phyloP scores from a whole-genome alignment of 2,888 invertebrate species.

The Uloborus plumipes region DNA sequence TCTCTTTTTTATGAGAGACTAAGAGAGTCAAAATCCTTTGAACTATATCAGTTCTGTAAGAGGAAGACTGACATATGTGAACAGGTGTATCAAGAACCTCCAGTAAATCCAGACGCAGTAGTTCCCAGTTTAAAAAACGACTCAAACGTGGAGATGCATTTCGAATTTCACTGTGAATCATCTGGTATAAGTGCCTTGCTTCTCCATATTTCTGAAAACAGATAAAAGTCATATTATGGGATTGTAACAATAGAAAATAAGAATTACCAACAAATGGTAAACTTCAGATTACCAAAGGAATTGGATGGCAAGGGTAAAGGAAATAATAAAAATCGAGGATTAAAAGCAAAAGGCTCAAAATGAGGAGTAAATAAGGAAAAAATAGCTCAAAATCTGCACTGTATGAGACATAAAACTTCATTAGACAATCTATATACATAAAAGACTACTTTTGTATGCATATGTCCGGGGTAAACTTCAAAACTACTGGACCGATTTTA shows the following conservation, averaged over 20 bases:
- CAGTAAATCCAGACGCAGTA: constrained; percentile 41
- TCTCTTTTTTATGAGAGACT: constrained; percentile 49
- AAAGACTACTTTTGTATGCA: too few relatives aligned
- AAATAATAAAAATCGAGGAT: too few relatives aligned
- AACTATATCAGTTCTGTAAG: constrained; percentile 50
- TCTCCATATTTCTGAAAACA: constrained; percentile 74
- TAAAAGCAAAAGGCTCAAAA: too few relatives aligned
- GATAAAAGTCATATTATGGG: not conserved
- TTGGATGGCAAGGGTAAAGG: too few relatives aligned
- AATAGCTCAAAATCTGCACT: too few relatives aligned
- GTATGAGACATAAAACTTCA: too few relatives aligned
- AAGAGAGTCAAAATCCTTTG: constrained; percentile 47
- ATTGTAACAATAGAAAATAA: not conserved
- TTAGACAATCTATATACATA: too few relatives aligned
- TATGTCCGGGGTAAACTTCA: too few relatives aligned
- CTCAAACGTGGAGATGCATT: constrained; percentile 40
- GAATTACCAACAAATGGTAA: not conserved
- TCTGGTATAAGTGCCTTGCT: constrained; percentile 73
- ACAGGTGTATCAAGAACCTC: constrained; percentile 59
- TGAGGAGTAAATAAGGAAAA: not conserved
- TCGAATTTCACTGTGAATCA: constrained; percentile 50
- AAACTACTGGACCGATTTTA: too few relatives aligned
- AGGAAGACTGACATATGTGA: constrained; percentile 42
- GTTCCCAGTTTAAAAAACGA: constrained; percentile 52
- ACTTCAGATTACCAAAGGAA: too few relatives aligned